Evolutionary conservation across 2,888 invertebrate genomes (phyloP).

Genomic region (Dicyrtoma fusca): DNA sequence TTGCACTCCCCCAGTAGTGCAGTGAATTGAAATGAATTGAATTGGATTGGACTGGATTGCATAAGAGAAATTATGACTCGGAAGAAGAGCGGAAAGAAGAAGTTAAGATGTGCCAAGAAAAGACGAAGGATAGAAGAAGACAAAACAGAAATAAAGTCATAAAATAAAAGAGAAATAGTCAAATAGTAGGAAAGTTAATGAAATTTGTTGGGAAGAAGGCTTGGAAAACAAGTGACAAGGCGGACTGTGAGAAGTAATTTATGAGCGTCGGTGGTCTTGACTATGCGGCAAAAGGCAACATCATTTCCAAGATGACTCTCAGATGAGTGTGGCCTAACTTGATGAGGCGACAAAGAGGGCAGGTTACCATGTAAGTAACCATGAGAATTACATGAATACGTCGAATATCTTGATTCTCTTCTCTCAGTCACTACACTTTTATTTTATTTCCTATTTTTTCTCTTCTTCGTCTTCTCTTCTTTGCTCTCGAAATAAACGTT

Average conservation of each 20-base stretch:
- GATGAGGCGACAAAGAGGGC: constrained; percentile 38
- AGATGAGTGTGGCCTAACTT: constrained; percentile 35
- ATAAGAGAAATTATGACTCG: constrained; percentile 4
- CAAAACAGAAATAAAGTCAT: neutral
- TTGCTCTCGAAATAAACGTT: too few species aligned
- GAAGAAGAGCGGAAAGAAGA: neutral
- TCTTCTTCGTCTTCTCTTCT: neutral
- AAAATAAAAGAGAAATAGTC: constrained; percentile 13
- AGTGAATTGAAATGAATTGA: constrained; percentile 10
- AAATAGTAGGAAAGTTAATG: constrained; percentile 11
- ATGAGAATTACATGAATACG: constrained; percentile 29
- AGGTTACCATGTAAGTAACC: constrained; percentile 25
- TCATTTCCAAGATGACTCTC: constrained; percentile 36
- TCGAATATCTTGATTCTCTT: constrained; percentile 13
- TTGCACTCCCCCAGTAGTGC: too few species aligned
- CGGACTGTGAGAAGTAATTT: constrained; percentile 22
- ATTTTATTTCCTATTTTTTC: neutral
- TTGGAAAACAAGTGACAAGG: constrained; percentile 9
- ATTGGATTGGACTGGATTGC: constrained; percentile 1
- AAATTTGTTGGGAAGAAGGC: neutral
- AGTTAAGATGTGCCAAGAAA: neutral
- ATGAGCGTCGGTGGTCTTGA: constrained; percentile 27
- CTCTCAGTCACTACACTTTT: neutral
- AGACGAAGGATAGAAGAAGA: neutral
- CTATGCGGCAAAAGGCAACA: constrained; percentile 29